Conservation (phyloP, 2,888 invertebrate genomes). For the Drosophila helvetica region DNA sequence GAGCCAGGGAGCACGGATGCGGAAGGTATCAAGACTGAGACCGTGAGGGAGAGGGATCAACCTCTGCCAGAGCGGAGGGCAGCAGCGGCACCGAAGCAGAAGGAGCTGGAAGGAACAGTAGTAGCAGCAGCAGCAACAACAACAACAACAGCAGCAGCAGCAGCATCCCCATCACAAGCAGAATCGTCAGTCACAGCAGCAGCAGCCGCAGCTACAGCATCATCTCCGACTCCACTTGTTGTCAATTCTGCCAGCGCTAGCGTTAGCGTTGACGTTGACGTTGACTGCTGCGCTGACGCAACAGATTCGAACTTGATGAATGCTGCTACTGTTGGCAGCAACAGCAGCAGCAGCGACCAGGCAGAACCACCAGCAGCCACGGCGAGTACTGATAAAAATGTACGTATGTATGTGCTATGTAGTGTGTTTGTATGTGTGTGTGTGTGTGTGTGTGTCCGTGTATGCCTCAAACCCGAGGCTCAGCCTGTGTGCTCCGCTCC, state of each 20-base stretch:
- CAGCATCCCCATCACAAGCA: slow-evolving; percentile 26
- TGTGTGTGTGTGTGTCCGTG: not conserved
- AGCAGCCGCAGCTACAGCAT: slow-evolving; percentile 15
- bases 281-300: slow-evolving; percentile 61
- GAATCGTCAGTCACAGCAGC: slow-evolving; percentile 11
- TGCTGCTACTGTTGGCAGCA: slow-evolving; percentile 42
- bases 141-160: slow-evolving; percentile 15
- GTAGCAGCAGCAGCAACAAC: slow-evolving; percentile 25
- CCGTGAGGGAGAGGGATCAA: slow-evolving; percentile 1
- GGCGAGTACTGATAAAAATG: slow-evolving; percentile 69
- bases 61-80: not conserved
- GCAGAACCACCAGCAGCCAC: slow-evolving; percentile 37
- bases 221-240: slow-evolving; percentile 64
- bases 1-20: slow-evolving; percentile 6
- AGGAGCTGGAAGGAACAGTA: slow-evolving; percentile 9
- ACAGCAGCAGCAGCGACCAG: slow-evolving; percentile 37
- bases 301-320: slow-evolving; percentile 55
- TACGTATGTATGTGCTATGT: slow-evolving; percentile 47
- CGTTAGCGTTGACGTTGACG: slow-evolving; percentile 31
- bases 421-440: slow-evolving; percentile 9
- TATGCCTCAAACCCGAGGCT: not conserved
- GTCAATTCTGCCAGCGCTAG: slow-evolving; percentile 53
- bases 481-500: not conserved
- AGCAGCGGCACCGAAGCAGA: slow-evolving; percentile 1
- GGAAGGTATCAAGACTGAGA: slow-evolving; percentile 40